Percentiles rank a stretch among this genome's conserved stretches.
Conservation (phyloP, 2,113 vertebrate species). For the Brienomyrus longianalis region DNA sequence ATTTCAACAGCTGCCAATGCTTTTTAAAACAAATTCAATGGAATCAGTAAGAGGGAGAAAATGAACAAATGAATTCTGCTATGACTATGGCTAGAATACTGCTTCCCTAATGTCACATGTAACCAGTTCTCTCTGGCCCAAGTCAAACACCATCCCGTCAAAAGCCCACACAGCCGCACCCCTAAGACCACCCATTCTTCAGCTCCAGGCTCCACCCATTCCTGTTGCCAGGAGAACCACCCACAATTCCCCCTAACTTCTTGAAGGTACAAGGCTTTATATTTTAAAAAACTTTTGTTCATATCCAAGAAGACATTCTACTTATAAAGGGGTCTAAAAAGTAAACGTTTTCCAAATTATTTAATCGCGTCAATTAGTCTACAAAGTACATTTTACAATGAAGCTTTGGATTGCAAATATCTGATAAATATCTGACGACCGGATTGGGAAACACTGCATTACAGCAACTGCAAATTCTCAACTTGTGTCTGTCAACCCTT, state of each 20-base stretch:
- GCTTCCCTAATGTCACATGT: too few species aligned
- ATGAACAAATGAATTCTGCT: not conserved
- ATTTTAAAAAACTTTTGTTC: not conserved
- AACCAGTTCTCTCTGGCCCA: not conserved
- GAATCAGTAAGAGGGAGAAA: not conserved
- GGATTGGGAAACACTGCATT: not conserved
- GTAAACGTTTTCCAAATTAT: not conserved
- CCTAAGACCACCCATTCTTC: not conserved
- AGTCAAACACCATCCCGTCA: not conserved
- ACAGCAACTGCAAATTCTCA: not conserved
- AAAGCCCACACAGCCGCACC: not conserved
- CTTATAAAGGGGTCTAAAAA: not conserved
- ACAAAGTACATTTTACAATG: not conserved
- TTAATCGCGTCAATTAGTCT: not conserved
- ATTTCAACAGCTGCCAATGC: not conserved
- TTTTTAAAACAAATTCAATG: conserved; percentile 2
- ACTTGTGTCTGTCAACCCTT: not conserved
- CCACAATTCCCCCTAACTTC: not conserved
- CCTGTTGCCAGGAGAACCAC: not conserved
- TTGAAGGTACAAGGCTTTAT: not conserved
- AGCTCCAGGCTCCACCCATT: not conserved
- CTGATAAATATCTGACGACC: not conserved
- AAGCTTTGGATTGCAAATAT: not conserved
- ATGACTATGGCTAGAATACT: not conserved
- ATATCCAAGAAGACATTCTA: not conserved